Conservation (phyloP, 2,797 vertebrate genomes). For the Delichon dasypus region DNA sequence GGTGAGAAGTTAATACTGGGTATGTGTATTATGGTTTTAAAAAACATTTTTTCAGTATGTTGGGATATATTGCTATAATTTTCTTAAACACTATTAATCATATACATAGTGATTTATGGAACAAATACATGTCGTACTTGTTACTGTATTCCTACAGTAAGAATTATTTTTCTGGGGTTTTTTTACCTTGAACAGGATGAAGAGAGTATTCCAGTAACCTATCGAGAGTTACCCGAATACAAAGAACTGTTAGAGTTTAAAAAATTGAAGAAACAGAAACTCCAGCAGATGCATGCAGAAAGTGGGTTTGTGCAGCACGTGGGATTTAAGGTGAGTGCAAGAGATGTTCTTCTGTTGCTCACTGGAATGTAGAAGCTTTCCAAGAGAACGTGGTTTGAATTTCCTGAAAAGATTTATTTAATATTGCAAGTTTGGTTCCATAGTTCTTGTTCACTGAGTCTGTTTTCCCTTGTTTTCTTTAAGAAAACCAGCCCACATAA, state of each 20-base stretch:
- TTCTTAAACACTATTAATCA: background rate
- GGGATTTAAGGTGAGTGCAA: conserved; percentile 89
- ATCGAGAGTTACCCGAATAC: conserved; percentile 90
- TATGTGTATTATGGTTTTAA: background rate
- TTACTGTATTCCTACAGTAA: background rate
- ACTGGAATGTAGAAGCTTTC: background rate
- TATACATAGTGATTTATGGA: background rate
- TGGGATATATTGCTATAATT: background rate
- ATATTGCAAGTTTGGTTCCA: background rate
- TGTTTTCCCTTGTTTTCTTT: background rate
- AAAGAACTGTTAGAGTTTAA: conserved; percentile 95
- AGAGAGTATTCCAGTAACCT: conserved; percentile 86
- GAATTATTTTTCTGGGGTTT: background rate
- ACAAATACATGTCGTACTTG: background rate
- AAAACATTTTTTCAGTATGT: background rate
- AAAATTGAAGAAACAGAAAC: conserved; percentile 91
- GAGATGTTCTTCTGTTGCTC: background rate
- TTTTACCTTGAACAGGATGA: conserved; percentile 84
- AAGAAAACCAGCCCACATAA: background rate
- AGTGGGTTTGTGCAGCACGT: conserved; percentile 85
- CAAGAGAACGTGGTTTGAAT: background rate
- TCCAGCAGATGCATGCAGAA: conserved; percentile 91
- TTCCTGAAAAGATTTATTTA: background rate
- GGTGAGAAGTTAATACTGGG: background rate
- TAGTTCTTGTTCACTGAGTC: background rate